Evolutionary conservation across 2,888 invertebrate genomes (phyloP).

Genomic region (Platycnemis pennipes): DNA sequence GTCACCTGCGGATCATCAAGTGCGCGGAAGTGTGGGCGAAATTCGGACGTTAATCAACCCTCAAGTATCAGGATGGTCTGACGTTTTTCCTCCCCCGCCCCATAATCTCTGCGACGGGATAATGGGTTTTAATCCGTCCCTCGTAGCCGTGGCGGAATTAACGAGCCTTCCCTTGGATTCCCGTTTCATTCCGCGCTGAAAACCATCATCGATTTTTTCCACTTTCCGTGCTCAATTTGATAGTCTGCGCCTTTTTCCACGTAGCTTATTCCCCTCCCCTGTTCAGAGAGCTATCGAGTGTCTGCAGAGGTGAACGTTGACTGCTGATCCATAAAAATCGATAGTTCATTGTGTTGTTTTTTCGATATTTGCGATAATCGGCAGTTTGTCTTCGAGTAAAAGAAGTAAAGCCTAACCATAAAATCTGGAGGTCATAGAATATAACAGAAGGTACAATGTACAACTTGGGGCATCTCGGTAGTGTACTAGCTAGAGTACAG

Average conservation of each 20-base stretch:
- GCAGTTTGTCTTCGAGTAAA: too few relatives aligned
- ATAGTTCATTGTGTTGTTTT: too few relatives aligned
- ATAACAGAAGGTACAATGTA: too few relatives aligned
- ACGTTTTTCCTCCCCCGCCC: background rate
- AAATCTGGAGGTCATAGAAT: too few relatives aligned
- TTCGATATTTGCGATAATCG: too few relatives aligned
- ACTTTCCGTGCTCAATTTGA: background rate
- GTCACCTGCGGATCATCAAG: background rate
- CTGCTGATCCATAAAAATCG: background rate
- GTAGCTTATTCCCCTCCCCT: too few relatives aligned
- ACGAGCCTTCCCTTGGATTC: background rate
- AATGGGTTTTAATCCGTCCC: background rate
- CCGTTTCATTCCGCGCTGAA: background rate
- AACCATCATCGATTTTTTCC: background rate
- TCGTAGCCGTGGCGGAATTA: slow-evolving; percentile 18
- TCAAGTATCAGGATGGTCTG: background rate
- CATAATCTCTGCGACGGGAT: background rate
- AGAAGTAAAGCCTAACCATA: too few relatives aligned
- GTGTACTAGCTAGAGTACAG: too few relatives aligned
- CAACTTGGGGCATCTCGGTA: too few relatives aligned
- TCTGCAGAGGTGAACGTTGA: background rate
- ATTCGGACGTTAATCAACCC: background rate
- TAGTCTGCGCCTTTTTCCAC: background rate
- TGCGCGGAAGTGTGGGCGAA: background rate
- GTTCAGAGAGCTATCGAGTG: background rate